A percentile compares a stretch with the other conserved stretches of the same genome.
These are phyloP conservation scores for Halocynthia aurantium DNA, from an alignment of 23 tunicate species.

Conservation along the genomic window DNA sequence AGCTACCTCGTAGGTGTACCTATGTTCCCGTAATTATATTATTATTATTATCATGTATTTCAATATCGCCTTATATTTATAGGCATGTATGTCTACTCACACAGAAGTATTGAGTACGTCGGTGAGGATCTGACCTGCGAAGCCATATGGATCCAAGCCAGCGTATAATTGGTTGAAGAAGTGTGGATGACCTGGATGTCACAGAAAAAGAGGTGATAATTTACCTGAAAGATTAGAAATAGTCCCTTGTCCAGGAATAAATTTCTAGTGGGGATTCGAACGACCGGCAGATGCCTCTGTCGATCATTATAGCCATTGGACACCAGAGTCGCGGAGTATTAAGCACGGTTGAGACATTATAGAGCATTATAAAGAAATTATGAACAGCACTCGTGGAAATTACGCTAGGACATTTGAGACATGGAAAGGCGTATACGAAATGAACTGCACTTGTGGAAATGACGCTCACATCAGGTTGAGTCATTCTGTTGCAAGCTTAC, in stretches of 20 bases:
- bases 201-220: background rate
- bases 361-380: no score
- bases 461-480: no score
- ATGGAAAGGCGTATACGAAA: no score
- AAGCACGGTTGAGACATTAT: no score
- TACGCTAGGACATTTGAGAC: no score
- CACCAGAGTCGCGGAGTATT: no score
- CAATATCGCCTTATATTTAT: background rate
- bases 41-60: background rate
- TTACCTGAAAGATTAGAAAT: background rate
- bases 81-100: slow-evolving; percentile 34
- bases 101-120: slow-evolving; percentile 66
- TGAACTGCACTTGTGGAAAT: no score
- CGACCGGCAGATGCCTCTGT: background rate
- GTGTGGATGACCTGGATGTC: slow-evolving; percentile 55
- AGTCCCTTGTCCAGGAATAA: background rate
- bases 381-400: no score
- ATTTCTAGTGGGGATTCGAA: background rate
- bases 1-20: slow-evolving; percentile 78
- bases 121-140: slow-evolving; percentile 59
- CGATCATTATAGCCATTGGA: no score
- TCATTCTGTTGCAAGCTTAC: no score
- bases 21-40: background rate
- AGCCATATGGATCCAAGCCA: slow-evolving; percentile 66
- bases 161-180: slow-evolving; percentile 82